phyloP scores from a whole-genome alignment of 2,888 invertebrate genomes.

The Heliconius cydno region DNA sequence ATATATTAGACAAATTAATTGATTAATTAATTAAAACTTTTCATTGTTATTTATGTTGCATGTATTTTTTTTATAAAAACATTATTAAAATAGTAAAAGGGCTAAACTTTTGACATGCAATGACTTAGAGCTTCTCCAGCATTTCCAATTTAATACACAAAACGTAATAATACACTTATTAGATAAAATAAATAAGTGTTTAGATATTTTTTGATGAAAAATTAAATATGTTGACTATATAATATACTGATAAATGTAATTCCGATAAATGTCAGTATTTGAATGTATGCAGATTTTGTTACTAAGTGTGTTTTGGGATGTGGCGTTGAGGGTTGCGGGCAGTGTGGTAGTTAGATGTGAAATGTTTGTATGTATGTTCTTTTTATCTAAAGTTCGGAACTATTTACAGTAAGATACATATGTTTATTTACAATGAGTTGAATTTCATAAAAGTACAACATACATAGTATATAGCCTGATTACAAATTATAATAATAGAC shows the following conservation, averaged over 20 bases:
- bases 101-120: neutral
- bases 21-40: no score
- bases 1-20: no score
- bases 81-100: neutral
- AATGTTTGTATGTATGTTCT: neutral
- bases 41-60: no score
- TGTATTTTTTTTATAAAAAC: no score
- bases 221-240: neutral
- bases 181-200: neutral
- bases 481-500: neutral
- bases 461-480: neutral
- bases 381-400: neutral
- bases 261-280: neutral
- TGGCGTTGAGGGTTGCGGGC: slow-evolving; percentile 21
- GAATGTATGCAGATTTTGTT: slow-evolving; percentile 11
- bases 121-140: neutral
- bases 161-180: neutral
- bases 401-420: neutral
- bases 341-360: slow-evolving; percentile 25
- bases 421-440: slow-evolving; percentile 9
- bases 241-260: neutral
- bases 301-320: slow-evolving; percentile 4
- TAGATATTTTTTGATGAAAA: neutral
- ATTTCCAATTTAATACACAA: neutral
- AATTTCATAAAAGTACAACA: neutral